Conservation (phyloP, 2,888 invertebrate species). For the Maniola hyperantus region DNA sequence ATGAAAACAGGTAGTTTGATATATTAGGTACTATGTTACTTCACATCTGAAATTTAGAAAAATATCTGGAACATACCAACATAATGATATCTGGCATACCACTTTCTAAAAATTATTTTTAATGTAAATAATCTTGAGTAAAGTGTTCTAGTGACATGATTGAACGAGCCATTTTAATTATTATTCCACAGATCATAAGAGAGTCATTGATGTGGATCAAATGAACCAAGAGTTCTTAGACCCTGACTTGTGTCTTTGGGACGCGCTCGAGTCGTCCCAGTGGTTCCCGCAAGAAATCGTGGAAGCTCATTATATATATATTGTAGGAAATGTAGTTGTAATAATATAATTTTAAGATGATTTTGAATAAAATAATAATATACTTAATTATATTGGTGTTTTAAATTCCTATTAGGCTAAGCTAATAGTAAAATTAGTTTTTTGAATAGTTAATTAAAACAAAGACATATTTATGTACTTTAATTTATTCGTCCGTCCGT, state of each 20-base stretch:
- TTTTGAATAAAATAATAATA: not conserved
- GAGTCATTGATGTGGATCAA: constrained; percentile 87
- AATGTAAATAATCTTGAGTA: no score
- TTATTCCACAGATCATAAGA: constrained; percentile 86
- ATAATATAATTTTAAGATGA: not conserved
- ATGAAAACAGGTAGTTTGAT: no score
- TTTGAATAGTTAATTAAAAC: no score
- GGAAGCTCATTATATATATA: constrained; percentile 69
- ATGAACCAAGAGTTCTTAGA: constrained; percentile 89
- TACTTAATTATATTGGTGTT: not conserved
- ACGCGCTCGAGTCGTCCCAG: constrained; percentile 90
- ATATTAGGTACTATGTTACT: no score
- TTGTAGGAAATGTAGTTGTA: not conserved
- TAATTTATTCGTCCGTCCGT: not conserved
- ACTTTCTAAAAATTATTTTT: no score
- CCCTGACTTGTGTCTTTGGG: constrained; percentile 90
- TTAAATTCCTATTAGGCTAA: no score
- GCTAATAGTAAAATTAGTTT: no score
- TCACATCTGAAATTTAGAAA: no score
- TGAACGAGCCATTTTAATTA: not conserved
- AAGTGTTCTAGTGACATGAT: no score
- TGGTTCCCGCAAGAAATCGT: constrained; percentile 91
- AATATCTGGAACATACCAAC: no score
- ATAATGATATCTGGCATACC: no score
- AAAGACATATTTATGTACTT: not conserved